phyloP scores from a whole-genome alignment of 2,888 invertebrate species.

The Bombylius discolor region DNA sequence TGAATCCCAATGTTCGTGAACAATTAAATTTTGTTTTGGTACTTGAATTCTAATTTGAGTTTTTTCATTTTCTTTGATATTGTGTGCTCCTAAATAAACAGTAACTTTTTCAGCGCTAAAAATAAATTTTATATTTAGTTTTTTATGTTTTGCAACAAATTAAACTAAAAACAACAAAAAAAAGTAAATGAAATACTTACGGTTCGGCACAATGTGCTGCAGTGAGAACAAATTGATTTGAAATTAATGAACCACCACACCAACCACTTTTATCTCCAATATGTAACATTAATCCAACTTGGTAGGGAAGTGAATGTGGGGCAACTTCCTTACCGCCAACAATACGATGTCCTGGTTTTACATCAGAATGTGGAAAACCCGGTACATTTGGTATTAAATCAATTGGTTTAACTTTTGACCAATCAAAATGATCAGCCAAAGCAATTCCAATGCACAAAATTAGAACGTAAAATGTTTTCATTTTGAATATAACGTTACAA shows the following conservation, averaged over 20 bases:
- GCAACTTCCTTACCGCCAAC: conserved; percentile 30
- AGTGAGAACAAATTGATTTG: conserved; percentile 1
- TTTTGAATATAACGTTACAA: neutral
- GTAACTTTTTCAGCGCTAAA: conserved; percentile 4
- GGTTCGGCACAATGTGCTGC: conserved; percentile 23
- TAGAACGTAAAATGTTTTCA: neutral
- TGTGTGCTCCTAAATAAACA: conserved; percentile 10
- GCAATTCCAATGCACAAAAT: neutral
- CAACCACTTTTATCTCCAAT: conserved; percentile 1
- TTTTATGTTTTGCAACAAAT: too few relatives aligned
- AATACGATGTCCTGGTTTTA: conserved; percentile 16
- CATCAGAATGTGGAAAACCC: neutral
- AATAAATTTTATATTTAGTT: neutral
- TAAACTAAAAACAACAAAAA: too few relatives aligned
- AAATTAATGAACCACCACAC: conserved; percentile 6
- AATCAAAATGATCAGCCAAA: neutral
- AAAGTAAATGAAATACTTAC: conserved; percentile 15
- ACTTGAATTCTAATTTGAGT: conserved; percentile 15
- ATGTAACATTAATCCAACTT: conserved; percentile 1
- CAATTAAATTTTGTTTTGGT: conserved; percentile 18
- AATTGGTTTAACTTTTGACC: conserved; percentile 13
- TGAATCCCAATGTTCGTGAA: conserved; percentile 32
- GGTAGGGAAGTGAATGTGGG: conserved; percentile 28
- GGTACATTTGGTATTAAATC: conserved; percentile 3
- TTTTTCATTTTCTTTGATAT: conserved; percentile 1